A percentile compares a stretch with the other conserved stretches of the same genome.
phyloP scores from a whole-genome alignment of 2,888 invertebrate species.

The Agrypnus murinus region DNA sequence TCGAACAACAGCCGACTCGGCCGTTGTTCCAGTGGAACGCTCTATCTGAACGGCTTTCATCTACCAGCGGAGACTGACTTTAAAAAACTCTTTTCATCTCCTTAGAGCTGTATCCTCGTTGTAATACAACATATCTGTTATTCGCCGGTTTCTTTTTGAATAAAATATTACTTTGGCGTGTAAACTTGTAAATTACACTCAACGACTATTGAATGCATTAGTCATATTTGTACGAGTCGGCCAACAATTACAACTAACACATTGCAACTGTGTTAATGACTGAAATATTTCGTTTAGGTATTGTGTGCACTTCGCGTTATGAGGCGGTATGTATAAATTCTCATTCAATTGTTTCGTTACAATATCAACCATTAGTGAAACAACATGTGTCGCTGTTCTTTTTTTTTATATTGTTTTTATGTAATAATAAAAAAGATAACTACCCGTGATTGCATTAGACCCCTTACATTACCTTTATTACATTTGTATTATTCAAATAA shows the following conservation, averaged over 20 bases:
- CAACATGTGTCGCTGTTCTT: constrained; percentile 5
- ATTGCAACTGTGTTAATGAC: constrained; percentile 41
- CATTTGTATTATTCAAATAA: too few relatives aligned
- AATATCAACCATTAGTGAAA: constrained; percentile 26
- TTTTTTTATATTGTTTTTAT: too few relatives aligned
- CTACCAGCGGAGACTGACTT: constrained; percentile 63
- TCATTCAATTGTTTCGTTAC: constrained; percentile 41
- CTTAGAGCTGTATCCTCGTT: constrained; percentile 64
- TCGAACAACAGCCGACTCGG: constrained; percentile 67
- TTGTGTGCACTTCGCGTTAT: constrained; percentile 30
- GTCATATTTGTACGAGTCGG: constrained; percentile 44
- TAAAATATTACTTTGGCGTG: constrained; percentile 54
- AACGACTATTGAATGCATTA: constrained; percentile 46
- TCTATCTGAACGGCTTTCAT: constrained; percentile 60
- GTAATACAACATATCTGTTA: constrained; percentile 70
- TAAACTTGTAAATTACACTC: constrained; percentile 51
- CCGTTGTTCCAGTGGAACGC: constrained; percentile 67
- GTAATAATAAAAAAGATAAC: too few relatives aligned
- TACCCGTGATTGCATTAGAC: too few relatives aligned
- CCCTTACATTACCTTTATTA: too few relatives aligned
- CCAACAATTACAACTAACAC: constrained; percentile 44
- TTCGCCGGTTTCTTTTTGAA: constrained; percentile 66
- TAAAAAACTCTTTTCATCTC: constrained; percentile 69
- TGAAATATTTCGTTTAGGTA: constrained; percentile 40
- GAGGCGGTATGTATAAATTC: constrained; percentile 25